phyloP scores from a whole-genome alignment of 2,797 vertebrate species.

The Brachyalestes nurse region DNA sequence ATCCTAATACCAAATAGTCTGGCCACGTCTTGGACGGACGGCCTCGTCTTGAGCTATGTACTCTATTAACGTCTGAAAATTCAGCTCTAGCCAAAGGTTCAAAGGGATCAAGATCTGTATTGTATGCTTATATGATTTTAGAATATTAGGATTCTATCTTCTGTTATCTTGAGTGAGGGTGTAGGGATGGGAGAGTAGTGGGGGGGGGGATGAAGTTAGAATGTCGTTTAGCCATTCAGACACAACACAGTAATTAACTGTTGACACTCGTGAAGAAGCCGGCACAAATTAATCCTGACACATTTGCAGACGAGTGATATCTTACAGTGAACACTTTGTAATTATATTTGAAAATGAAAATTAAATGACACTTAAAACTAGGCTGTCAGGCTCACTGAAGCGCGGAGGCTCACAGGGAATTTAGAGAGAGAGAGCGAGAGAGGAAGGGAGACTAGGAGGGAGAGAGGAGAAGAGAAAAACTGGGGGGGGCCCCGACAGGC shows the following conservation, averaged over 20 bases:
- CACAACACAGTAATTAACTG: constrained; percentile 99
- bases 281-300: constrained; percentile 99
- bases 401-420: constrained; percentile 70
- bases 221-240: constrained; percentile 99
- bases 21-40: constrained; percentile 75
- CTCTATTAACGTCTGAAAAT: constrained; percentile 68
- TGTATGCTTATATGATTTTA: constrained; percentile 86
- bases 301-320: constrained; percentile 99
- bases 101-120: constrained; percentile 81
- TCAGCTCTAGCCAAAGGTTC: constrained; percentile 70
- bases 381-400: constrained; percentile 99
- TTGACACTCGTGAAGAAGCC: constrained; percentile 99
- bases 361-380: constrained; percentile 99
- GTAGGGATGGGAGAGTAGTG: constrained; percentile 71
- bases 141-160: constrained; percentile 84
- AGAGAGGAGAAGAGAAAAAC: constrained; percentile 15
- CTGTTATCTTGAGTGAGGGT: constrained; percentile 81
- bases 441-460: constrained; percentile 5
- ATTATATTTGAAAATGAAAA: constrained; percentile 99
- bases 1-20: constrained; percentile 65
- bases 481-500: constrained; percentile 2
- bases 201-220: constrained; percentile 85
- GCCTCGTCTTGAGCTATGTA: constrained; percentile 75
- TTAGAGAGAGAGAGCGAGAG: constrained; percentile 4
- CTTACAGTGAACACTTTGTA: constrained; percentile 99